These are phyloP conservation scores for Acanthococcus lagerstroemiae DNA, from an alignment of 2,888 invertebrate species.

Conservation along the genomic window DNA sequence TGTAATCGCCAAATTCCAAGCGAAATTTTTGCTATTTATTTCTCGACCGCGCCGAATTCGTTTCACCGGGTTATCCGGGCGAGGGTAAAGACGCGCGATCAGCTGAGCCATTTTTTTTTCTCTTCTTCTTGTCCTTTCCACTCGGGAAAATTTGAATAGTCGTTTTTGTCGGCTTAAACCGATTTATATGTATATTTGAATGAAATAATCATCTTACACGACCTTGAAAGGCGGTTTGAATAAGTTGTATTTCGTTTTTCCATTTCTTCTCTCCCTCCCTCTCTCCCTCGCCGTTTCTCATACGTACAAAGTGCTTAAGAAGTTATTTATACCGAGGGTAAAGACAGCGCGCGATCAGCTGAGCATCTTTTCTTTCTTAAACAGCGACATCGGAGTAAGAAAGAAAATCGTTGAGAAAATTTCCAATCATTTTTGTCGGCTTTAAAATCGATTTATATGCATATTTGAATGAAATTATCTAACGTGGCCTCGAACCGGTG, in stretches of 20 bases:
- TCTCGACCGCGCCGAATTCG: no score
- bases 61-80: no score
- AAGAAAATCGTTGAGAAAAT: neutral
- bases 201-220: neutral
- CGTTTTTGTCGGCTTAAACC: neutral
- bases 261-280: no score
- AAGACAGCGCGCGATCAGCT: neutral
- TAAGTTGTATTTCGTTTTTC: no score
- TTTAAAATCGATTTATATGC: neutral
- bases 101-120: no score
- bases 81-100: no score
- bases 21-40: neutral
- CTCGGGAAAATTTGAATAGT: neutral
- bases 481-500: neutral
- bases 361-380: no score
- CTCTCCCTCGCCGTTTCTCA: no score
- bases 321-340: neutral
- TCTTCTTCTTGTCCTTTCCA: neutral
- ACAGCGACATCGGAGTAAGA: no score
- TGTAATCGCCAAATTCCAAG: neutral
- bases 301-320: neutral
- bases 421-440: neutral
- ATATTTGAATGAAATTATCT: neutral
- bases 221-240: neutral
- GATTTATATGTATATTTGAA: neutral